Base-by-base conservation (phyloP, 2,113 vertebrate genomes). In the Spheniscus mendiculus region DNA sequence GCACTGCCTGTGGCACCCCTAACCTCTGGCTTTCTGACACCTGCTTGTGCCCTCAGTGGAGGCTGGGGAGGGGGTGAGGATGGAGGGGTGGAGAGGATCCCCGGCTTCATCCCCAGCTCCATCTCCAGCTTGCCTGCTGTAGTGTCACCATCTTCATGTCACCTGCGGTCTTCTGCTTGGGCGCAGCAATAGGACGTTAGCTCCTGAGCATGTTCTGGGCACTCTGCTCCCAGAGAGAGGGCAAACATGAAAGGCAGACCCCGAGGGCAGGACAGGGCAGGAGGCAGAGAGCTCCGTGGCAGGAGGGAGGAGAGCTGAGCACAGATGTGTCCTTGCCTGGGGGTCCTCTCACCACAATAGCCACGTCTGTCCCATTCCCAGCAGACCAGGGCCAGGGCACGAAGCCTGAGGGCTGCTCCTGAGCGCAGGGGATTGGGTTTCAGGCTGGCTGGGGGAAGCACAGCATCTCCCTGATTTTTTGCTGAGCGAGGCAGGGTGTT, bases 401-500 rank as follows among this genome's bases (percentile, higher is more conserved):
- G 8, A 65, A 81, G 80, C 26, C 55, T 7, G 25, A 45, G 12
- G 36, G 66, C 74, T 26, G 38, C 62, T 91, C 53, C 67, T 18
- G 52, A 62, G 82, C 0, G 0, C n/a, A 38, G 44, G 23, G 62
- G 21, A 22, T 70, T 49, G 19, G 63, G 32, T 67, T 79, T 32
- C 38, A 71, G 82, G 65, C 70, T 78, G 81, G 11, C 52, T 67
- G 78, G 82, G 78, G 85, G 85, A 90, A 94, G 94, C 70, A 59
- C 16, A 93, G 90, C 67, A 85, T 34, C 84, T 76, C 93, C 52
- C 45, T 45, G 38, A 23, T 6, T 78, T 91, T 94, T 40, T 85
- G 93, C 95, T 92, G 93, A 97, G 92, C 25, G 29, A 93, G 84
- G 82, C 84, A 93, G 96, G 74, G 87, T 53, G 93, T 89, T 63